Evolutionary conservation across 2,888 invertebrate species (phyloP).

Genomic region (Eupithecia dodoneata): DNA sequence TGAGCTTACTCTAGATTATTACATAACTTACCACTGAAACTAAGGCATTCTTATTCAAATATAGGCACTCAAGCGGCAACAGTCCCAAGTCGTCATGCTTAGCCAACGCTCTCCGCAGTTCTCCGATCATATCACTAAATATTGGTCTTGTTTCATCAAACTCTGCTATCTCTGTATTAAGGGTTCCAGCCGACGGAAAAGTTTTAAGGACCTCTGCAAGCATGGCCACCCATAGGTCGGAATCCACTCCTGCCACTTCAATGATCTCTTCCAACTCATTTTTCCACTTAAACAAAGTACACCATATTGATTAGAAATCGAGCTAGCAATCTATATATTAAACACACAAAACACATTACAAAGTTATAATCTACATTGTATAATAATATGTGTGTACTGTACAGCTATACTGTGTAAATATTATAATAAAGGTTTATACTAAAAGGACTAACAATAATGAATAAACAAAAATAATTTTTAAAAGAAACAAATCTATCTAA

Average conservation of each 20-base stretch:
- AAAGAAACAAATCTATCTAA: too few species aligned
- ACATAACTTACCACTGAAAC: slow-evolving; percentile 90
- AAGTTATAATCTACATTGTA: too few species aligned
- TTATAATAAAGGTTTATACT: too few species aligned
- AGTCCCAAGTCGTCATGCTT: slow-evolving; percentile 94
- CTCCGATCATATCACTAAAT: slow-evolving; percentile 94
- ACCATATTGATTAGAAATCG: too few species aligned
- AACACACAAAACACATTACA: too few species aligned
- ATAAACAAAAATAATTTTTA: too few species aligned
- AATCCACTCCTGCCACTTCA: slow-evolving; percentile 95
- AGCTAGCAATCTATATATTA: neutral
- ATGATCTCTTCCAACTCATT: slow-evolving; percentile 96
- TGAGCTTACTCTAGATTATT: too few species aligned
- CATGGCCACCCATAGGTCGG: slow-evolving; percentile 99
- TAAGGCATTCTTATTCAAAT: slow-evolving; percentile 96
- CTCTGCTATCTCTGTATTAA: slow-evolving; percentile 94
- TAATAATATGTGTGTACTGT: too few species aligned
- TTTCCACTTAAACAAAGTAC: slow-evolving; percentile 90
- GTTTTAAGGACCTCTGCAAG: slow-evolving; percentile 97
- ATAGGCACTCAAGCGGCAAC: slow-evolving; percentile 97
- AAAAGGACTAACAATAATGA: too few species aligned
- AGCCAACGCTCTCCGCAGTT: slow-evolving; percentile 91
- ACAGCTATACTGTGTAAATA: too few species aligned
- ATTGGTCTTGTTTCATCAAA: slow-evolving; percentile 95
- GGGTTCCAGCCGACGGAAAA: slow-evolving; percentile 93